Evolutionary conservation across 92 coral and sea anemone species (phyloP), one percentile per base, ranked within the genome.

Genomic region (Actinernus sp.): DNA sequence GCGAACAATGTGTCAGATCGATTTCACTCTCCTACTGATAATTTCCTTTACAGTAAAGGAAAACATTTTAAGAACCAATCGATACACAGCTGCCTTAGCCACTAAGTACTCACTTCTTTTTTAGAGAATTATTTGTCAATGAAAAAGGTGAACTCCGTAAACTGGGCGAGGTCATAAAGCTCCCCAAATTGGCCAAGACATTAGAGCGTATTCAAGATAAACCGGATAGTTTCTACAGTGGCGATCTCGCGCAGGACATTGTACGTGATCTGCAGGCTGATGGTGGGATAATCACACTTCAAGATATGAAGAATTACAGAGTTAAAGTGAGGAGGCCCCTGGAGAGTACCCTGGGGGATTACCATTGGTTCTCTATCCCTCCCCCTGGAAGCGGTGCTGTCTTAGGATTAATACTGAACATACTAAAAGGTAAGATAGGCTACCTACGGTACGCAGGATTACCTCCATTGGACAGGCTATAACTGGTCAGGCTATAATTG

Each of bases 371-470:
- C 48, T 80, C 92, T 4, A 74, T 77, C 39, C 93, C 90, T 31
- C 98, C 98, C 48, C 98, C 98, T 5, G 92, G 96, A 5, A 90
- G 98, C 79, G 98, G 98, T 1, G 90, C 93, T 2, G 95, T 93
- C 2, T 38, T 90, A 56, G 73, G 78, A 6, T 46, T 93, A 62
- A 89, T 93, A 12, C 63, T 93, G 3, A 82, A 93, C 68, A 90
- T 93, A 26, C 69, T 93, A 25, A 89, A 93, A 82, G 98, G 98
- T 93, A 58, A 27, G n/a, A n/a, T n/a, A n/a, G n/a, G n/a, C n/a
- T n/a, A n/a, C n/a, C n/a, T n/a, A n/a, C n/a, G n/a, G n/a, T n/a
- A n/a, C n/a, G n/a, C n/a, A n/a, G n/a, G n/a, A n/a, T n/a, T n/a
- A n/a, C n/a, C n/a, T n/a, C n/a, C n/a, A n/a, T n/a, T n/a, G n/a